Conservation (phyloP, 2,113 vertebrate genomes). For the Lethenteron camtschaticum region DNA sequence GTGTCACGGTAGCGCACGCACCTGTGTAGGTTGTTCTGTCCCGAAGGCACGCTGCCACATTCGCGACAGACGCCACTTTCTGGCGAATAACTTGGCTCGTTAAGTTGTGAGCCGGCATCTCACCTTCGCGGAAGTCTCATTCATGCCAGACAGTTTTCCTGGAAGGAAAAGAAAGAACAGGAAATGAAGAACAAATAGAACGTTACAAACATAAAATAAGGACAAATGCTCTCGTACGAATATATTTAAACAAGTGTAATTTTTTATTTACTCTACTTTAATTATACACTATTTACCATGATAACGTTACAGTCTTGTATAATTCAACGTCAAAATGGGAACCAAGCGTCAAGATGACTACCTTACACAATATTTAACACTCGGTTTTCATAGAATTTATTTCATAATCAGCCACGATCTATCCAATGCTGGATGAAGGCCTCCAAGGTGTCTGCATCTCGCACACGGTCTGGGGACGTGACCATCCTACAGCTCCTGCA, state of each 20-base stretch:
- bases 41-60: slow-evolving; percentile 71
- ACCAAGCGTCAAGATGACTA: no score
- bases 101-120: slow-evolving; percentile 29
- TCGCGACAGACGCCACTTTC: slow-evolving; percentile 46
- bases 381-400: no score
- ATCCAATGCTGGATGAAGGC: no score
- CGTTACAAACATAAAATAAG: background rate
- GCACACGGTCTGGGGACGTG: no score
- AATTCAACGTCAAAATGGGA: background rate
- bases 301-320: background rate
- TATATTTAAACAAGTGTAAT: background rate
- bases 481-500: no score
- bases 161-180: slow-evolving; percentile 3
- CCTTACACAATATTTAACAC: no score
- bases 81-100: slow-evolving; percentile 59
- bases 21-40: slow-evolving; percentile 69
- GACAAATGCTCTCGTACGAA: background rate
- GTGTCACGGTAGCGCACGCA: slow-evolving; percentile 14
- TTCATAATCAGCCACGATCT: no score
- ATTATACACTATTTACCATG: background rate
- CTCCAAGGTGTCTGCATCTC: no score
- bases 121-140: slow-evolving; percentile 66
- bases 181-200: background rate
- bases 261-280: background rate
- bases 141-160: slow-evolving; percentile 95